These are phyloP conservation scores for Eupeodes corollae DNA, from an alignment of 1,140 invertebrate genomes.

Conservation along the genomic window DNA sequence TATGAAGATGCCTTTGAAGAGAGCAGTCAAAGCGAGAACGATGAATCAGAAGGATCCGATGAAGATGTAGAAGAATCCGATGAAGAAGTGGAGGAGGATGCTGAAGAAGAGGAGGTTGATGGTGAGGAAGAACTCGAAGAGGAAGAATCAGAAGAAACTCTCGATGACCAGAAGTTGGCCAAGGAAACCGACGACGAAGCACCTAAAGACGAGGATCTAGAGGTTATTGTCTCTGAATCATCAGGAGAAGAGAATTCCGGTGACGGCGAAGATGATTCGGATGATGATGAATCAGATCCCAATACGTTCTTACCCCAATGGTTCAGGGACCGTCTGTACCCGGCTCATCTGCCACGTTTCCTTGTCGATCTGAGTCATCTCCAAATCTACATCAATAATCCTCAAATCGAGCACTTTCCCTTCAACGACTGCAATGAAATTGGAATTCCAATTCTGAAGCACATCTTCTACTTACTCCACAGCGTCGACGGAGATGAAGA, in stretches of 20 bases:
- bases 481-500: slow-evolving; percentile 15
- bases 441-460: slow-evolving; percentile 50
- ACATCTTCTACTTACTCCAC: slow-evolving; percentile 54
- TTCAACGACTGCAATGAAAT: slow-evolving; percentile 47
- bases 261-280: slow-evolving; percentile 9
- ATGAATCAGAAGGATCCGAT: neutral
- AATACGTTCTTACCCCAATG: slow-evolving; percentile 44
- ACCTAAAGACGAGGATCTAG: slow-evolving; percentile 5
- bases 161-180: slow-evolving; percentile 3
- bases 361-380: slow-evolving; percentile 56
- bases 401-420: slow-evolving; percentile 61
- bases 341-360: slow-evolving; percentile 45
- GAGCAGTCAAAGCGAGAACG: slow-evolving; percentile 5
- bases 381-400: slow-evolving; percentile 51
- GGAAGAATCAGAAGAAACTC: slow-evolving; percentile 7
- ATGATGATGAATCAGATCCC: slow-evolving; percentile 16
- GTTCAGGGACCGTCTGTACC: slow-evolving; percentile 51
- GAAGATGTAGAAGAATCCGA: neutral
- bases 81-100: neutral
- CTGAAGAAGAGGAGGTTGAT: slow-evolving; percentile 8
- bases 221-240: no score
- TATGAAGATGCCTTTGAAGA: slow-evolving; percentile 19
- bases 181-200: slow-evolving; percentile 13
- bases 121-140: slow-evolving; percentile 14
- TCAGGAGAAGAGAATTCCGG: slow-evolving; percentile 6